Percentiles rank a stretch among this genome's conserved stretches.
phyloP scores from a whole-genome alignment of 2,113 vertebrate species.

The Turdus rufiventris region DNA sequence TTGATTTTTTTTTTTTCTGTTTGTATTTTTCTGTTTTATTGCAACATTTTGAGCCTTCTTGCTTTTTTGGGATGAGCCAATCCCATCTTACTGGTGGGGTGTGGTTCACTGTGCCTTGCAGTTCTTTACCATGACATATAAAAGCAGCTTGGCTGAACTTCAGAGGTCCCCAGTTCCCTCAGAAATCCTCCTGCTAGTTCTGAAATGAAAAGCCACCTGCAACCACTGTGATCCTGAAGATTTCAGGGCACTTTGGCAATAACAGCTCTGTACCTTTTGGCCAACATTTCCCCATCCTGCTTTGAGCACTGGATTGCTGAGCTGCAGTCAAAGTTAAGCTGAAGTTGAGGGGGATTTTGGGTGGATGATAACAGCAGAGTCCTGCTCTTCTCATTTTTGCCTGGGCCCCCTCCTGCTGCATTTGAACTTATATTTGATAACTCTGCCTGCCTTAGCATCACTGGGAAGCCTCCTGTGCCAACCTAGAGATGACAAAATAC shows the following conservation, averaged over 20 bases:
- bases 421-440: neutral
- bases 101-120: neutral
- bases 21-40: neutral
- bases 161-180: neutral
- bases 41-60: neutral
- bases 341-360: neutral
- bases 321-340: neutral
- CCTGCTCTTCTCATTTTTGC: neutral
- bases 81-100: neutral
- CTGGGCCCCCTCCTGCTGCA: neutral
- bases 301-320: neutral
- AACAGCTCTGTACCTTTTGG: neutral
- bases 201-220: neutral
- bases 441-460: neutral
- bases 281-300: neutral
- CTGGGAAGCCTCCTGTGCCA: neutral
- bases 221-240: neutral
- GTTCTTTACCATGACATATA: neutral
- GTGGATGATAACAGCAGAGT: neutral
- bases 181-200: neutral
- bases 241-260: neutral
- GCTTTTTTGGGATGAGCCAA: neutral
- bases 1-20: neutral
- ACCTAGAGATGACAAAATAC: neutral
- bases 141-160: neutral